Conservation (phyloP, 2,113 vertebrate genomes). For the Cyanistes caeruleus region DNA sequence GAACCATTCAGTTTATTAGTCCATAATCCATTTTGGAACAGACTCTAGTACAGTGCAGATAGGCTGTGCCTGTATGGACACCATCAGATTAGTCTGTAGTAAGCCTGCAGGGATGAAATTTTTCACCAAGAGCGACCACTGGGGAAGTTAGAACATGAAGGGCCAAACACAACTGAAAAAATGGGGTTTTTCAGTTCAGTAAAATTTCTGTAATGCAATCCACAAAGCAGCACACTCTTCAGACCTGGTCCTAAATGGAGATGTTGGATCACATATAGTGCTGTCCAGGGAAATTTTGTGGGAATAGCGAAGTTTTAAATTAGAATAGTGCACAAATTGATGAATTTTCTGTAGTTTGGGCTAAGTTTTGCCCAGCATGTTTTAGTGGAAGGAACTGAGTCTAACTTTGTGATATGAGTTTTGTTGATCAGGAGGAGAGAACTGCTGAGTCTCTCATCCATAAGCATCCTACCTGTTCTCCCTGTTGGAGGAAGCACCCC, state of each 20-base stretch:
- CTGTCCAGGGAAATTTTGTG: background rate
- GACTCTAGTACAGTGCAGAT: background rate
- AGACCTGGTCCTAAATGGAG: background rate
- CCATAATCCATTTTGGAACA: conserved; percentile 32
- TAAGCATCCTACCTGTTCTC: accelerated
- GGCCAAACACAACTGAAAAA: background rate
- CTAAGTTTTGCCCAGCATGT: background rate
- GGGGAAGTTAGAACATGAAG: background rate
- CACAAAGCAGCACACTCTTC: background rate
- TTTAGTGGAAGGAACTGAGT: background rate
- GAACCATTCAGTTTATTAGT: conserved; percentile 42
- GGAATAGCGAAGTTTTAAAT: background rate
- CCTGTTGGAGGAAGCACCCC: accelerated
- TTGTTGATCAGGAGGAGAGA: background rate
- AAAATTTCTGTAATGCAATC: background rate
- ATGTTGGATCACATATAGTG: background rate
- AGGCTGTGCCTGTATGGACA: background rate
- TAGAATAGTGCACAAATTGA: background rate
- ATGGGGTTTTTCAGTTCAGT: background rate
- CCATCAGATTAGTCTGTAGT: conserved; percentile 78
- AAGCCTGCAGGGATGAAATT: conserved; percentile 80
- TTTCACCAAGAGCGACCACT: background rate
- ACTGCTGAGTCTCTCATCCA: background rate
- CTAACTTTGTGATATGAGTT: background rate
- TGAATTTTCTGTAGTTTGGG: background rate